A percentile compares a stretch with the other conserved stretches of the same genome.
Conservation (phyloP, 2,888 invertebrate species). For the Agonopterix heracliana region DNA sequence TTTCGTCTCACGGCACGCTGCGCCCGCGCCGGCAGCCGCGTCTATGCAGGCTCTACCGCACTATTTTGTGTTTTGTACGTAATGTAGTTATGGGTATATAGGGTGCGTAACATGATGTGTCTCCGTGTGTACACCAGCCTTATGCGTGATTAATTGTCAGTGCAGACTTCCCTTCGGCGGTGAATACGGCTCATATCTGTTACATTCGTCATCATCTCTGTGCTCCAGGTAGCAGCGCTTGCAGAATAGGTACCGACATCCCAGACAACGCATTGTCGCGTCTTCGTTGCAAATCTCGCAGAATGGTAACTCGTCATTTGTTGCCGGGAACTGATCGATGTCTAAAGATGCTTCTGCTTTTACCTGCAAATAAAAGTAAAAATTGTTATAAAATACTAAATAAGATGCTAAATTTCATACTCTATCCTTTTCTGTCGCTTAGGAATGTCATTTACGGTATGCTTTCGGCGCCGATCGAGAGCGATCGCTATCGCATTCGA, state of each 20-base stretch:
- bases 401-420: no score
- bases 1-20: no score
- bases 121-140: no score
- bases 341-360: constrained; percentile 47
- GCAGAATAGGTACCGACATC: constrained; percentile 91
- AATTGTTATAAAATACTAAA: background rate
- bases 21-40: no score
- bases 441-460: background rate
- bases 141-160: background rate
- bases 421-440: no score
- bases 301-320: constrained; percentile 81
- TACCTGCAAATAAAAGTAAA: constrained; percentile 28
- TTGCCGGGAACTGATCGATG: constrained; percentile 29
- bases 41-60: no score
- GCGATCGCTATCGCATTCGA: no score
- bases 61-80: no score
- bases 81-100: no score
- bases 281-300: constrained; percentile 92
- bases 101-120: no score
- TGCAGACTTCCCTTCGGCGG: constrained; percentile 27
- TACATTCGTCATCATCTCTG: constrained; percentile 78
- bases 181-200: constrained; percentile 51
- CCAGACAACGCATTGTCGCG: constrained; percentile 82
- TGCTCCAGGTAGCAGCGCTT: constrained; percentile 83
- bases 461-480: no score